Evolutionary conservation across 2,797 vertebrate species (phyloP), one percentile per base, ranked within the genome.

Genomic region (Simalia tracyae): DNA sequence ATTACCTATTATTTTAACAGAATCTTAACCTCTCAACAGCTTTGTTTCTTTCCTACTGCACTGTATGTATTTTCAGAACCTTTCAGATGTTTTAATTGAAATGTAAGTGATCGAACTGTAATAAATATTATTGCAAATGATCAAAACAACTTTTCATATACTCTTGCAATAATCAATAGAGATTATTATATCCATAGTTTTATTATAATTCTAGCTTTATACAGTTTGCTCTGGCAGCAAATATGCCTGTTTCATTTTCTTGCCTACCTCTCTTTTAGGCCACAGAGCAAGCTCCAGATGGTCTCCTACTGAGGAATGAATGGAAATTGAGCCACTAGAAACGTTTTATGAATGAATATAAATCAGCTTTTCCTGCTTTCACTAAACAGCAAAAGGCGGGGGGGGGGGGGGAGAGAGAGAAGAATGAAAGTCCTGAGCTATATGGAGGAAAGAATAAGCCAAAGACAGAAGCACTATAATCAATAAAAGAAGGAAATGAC

Each of bases 31-130:
- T 63, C 42, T 0, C 63, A 0, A 4, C 6, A 0, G 50, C 6
- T 0, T 0, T 66, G 7, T 10, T 81, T 64, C 85, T 89, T 92
- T 4, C 66, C 0, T 1, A 7, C 28, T 9, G 88, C 14, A 17
- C 28, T 9, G 88, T 17, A 17, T 84, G 0, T 28, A 22, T 56
- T 56, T 50, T 24, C n/a, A 54, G 57, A 90, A 89, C 24, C 84
- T 68, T 31, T 61, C 93, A 81, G 0, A 93, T 56, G 8, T 91
- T 91, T 84, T 7, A 36, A 59, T 14, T 91, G 36, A 87, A 95
- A 94, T 61, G 68, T 0, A 87, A 92, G 89, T 93, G 91, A 94
- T 91, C 36, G 89, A 66, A 84, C 93, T 22, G 91, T 94, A 94
- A 15, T 84, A 93, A 92, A 90, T 6, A 11, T 15, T 4, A 59